Conservation (phyloP, 2,113 vertebrate genomes). For the Tachysurus fulvidraco region DNA sequence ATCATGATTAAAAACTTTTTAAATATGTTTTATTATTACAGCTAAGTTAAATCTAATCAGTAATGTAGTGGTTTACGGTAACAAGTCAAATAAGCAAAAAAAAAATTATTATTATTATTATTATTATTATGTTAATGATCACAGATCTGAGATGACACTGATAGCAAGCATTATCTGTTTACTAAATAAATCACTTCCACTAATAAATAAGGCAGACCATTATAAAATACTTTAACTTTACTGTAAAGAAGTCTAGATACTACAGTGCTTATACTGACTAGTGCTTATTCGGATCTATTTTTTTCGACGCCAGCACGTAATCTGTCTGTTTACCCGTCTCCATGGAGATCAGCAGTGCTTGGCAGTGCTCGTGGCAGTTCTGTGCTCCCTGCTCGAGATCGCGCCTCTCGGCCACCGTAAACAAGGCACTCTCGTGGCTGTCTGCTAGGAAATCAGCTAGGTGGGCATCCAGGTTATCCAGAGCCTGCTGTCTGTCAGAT, state of each 20-base stretch:
- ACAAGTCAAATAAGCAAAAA: too few relatives aligned
- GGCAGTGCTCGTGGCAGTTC: slow-evolving; percentile 81
- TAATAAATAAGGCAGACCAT: neutral
- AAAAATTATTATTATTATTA: too few relatives aligned
- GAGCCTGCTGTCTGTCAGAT: slow-evolving; percentile 80
- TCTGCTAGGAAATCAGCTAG: slow-evolving; percentile 88
- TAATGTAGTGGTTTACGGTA: too few relatives aligned
- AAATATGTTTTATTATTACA: neutral
- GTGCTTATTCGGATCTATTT: neutral
- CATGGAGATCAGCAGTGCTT: slow-evolving; percentile 84
- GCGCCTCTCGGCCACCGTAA: slow-evolving; percentile 79
- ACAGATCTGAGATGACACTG: too few relatives aligned
- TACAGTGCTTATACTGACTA: neutral
- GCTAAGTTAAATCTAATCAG: neutral
- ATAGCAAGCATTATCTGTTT: too few relatives aligned
- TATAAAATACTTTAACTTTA: too few relatives aligned
- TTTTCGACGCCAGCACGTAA: neutral
- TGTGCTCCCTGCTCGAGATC: slow-evolving; percentile 85
- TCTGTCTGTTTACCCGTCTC: slow-evolving; percentile 79
- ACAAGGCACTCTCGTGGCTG: slow-evolving; percentile 85
- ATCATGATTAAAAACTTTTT: neutral
- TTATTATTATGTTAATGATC: too few relatives aligned
- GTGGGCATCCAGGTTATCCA: slow-evolving; percentile 84
- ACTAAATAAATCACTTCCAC: neutral
- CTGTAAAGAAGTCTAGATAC: neutral